A percentile compares a stretch with the other conserved stretches of the same genome.
Conservation (phyloP, 2,888 invertebrate genomes). For the Chrysolina americana region DNA sequence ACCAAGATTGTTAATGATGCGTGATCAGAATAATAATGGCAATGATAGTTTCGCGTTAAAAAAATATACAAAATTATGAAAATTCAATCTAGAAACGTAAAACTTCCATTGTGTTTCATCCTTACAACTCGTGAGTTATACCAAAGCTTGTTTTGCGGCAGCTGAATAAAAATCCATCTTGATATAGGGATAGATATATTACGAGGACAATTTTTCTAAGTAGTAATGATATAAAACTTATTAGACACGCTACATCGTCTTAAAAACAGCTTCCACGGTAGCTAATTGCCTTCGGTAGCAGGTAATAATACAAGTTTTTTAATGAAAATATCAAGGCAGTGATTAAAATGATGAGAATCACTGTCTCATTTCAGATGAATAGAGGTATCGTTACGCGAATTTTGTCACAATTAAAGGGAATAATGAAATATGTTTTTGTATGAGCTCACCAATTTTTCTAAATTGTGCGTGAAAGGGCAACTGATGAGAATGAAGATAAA, state of each 20-base stretch:
- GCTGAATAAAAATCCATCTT: neutral
- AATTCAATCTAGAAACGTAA: no score
- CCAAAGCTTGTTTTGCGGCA: no score
- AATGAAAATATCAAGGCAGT: conserved; percentile 37
- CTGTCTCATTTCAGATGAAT: conserved; percentile 40
- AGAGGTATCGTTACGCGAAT: conserved; percentile 47
- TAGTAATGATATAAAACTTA: conserved; percentile 35
- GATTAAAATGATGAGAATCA: conserved; percentile 44
- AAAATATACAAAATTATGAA: no score
- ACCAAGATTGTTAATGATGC: no score
- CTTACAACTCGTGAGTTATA: no score
- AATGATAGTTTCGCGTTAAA: no score
- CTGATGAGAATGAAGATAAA: neutral
- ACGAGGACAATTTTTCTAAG: conserved; percentile 35
- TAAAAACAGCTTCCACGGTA: conserved; percentile 32
- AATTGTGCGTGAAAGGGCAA: neutral
- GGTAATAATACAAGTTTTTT: conserved; percentile 38
- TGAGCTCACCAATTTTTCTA: conserved; percentile 6
- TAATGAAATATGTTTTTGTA: conserved; percentile 48
- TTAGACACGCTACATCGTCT: conserved; percentile 35
- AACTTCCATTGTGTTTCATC: no score
- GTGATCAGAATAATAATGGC: no score
- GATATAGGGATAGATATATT: neutral
- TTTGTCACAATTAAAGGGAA: conserved; percentile 48
- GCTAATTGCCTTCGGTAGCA: conserved; percentile 38